These are phyloP conservation scores for Ibycter americanus DNA, from an alignment of 2,797 vertebrate species.

Conservation along the genomic window DNA sequence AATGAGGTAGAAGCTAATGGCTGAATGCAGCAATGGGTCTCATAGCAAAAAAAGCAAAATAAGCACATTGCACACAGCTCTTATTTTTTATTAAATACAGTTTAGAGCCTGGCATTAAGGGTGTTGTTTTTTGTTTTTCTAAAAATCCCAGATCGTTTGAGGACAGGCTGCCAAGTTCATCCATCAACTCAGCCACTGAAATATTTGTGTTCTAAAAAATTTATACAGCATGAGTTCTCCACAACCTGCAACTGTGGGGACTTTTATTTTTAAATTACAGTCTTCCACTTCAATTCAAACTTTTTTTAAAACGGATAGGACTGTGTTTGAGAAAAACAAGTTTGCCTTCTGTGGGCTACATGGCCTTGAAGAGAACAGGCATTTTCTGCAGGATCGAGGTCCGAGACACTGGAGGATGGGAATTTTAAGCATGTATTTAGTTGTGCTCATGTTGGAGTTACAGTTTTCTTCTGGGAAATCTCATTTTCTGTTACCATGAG, in stretches of 20 bases:
- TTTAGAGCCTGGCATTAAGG: slow-evolving; percentile 52
- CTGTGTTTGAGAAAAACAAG: neutral
- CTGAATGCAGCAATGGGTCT: slow-evolving; percentile 9
- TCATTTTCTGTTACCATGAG: slow-evolving; percentile 4
- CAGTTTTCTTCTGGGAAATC: neutral
- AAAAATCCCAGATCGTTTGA: slow-evolving; percentile 56
- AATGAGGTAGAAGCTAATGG: slow-evolving; percentile 48
- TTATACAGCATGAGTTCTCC: slow-evolving; percentile 44
- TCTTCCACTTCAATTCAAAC: neutral
- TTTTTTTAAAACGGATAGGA: neutral
- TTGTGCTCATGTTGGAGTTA: neutral
- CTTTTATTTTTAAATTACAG: slow-evolving; percentile 54
- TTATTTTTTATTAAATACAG: slow-evolving; percentile 63
- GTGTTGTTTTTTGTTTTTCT: slow-evolving; percentile 52
- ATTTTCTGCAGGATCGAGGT: neutral
- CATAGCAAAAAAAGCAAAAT: slow-evolving; percentile 18
- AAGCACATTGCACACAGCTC: slow-evolving; percentile 50
- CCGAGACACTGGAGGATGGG: neutral
- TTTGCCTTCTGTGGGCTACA: neutral
- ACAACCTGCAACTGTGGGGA: slow-evolving; percentile 22
- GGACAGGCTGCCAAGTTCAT: slow-evolving; percentile 66
- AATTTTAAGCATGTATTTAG: neutral
- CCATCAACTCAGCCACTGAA: slow-evolving; percentile 57
- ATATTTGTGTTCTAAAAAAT: slow-evolving; percentile 56
- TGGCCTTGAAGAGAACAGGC: neutral